Percentiles rank a stretch among this genome's conserved stretches.
These are phyloP conservation scores for Cantharis rustica DNA, from an alignment of 2,888 invertebrate species.

Conservation along the genomic window DNA sequence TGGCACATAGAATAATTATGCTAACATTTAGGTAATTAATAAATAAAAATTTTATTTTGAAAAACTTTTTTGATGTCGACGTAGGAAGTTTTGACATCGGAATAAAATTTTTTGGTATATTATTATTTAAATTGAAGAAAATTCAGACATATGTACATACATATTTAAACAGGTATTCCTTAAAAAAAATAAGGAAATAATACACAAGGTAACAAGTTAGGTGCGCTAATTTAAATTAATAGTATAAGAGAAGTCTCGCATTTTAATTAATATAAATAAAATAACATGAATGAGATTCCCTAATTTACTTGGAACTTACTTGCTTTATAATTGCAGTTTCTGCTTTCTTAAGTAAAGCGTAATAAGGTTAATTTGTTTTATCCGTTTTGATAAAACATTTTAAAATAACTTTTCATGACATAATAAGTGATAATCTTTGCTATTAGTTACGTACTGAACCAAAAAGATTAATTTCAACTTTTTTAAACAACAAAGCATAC, in stretches of 20 bases:
- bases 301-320: neutral
- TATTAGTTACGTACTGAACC: constrained; percentile 1
- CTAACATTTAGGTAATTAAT: no score
- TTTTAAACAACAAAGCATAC: neutral
- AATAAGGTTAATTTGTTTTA: neutral
- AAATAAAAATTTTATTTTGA: neutral
- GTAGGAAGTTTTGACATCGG: neutral
- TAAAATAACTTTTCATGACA: constrained; percentile 2
- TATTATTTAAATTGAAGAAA: neutral
- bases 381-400: neutral
- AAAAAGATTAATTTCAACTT: neutral
- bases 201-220: neutral
- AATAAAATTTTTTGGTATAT: no score
- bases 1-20: no score
- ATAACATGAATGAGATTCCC: neutral
- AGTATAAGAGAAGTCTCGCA: neutral
- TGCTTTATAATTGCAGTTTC: neutral
- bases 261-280: neutral
- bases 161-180: neutral
- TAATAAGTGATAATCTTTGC: constrained; percentile 3
- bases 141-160: neutral
- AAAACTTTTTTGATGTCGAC: neutral
- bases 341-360: neutral
- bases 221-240: neutral
- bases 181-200: neutral